These are phyloP conservation scores for Gobiocypris rarus DNA, from an alignment of 2,113 vertebrate genomes.

Conservation along the genomic window DNA sequence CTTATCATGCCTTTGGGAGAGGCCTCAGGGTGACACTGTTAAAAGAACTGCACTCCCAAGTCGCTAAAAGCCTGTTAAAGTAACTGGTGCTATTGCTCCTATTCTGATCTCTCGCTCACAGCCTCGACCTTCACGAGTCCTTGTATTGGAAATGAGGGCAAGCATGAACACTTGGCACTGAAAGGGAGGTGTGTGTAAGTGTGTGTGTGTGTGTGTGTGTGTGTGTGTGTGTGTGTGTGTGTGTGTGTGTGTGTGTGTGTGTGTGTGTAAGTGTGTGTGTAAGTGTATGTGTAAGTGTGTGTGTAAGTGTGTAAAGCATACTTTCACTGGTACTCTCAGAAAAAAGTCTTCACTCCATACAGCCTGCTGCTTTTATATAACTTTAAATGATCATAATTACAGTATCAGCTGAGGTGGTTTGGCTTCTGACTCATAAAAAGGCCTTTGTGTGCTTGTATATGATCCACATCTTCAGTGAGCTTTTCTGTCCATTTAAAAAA, in stretches of 20 bases:
- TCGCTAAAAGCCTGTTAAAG: conserved; percentile 55
- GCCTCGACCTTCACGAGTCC: conserved; percentile 45
- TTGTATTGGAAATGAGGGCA: conserved; percentile 26
- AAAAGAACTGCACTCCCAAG: conserved; percentile 40
- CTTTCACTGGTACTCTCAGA: not conserved
- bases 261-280: no score
- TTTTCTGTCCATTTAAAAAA: not conserved
- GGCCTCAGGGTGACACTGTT: conserved; percentile 45
- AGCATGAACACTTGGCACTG: not conserved
- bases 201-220: no score
- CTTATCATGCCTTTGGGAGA: conserved; percentile 35
- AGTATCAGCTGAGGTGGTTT: conserved; percentile 12
- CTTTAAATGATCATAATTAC: not conserved
- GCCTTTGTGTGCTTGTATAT: conserved; percentile 14
- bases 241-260: no score
- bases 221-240: no score
- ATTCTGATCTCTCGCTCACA: conserved; percentile 18
- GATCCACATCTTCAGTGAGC: not conserved
- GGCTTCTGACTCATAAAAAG: conserved; percentile 15
- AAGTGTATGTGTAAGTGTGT: no score
- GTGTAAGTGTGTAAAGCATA: conserved; percentile 6
- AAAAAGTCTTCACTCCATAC: not conserved
- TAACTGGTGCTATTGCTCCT: conserved; percentile 41
- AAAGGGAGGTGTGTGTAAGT: conserved; percentile 26
- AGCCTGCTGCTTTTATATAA: not conserved